Evolutionary conservation across 2,113 vertebrate genomes (phyloP).

Genomic region (Ammodytes marinus): DNA sequence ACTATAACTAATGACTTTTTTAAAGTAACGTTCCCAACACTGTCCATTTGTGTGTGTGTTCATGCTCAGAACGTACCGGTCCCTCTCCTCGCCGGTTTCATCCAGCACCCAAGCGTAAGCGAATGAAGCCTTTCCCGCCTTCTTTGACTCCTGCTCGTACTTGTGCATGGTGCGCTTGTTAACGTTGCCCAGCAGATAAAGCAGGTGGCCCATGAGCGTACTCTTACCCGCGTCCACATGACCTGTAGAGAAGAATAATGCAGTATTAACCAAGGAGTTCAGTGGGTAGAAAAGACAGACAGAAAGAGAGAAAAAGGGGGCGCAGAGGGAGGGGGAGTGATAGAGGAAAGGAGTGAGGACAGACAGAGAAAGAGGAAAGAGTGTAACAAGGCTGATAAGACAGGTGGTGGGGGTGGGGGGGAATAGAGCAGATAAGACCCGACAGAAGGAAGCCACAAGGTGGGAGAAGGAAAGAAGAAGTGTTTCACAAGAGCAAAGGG

Average conservation of each 20-base stretch:
- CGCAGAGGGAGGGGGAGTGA: not conserved
- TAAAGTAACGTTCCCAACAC: too few relatives aligned
- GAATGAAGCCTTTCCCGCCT: slow-evolving; percentile 98
- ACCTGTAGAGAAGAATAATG: slow-evolving; percentile 78
- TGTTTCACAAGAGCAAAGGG: slow-evolving; percentile 49
- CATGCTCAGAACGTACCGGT: slow-evolving; percentile 86
- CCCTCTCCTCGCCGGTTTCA: slow-evolving; percentile 98
- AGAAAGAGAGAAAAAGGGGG: not conserved
- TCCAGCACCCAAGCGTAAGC: slow-evolving; percentile 99
- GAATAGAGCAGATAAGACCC: slow-evolving; percentile 32
- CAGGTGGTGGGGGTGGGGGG: slow-evolving; percentile 19
- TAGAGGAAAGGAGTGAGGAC: not conserved
- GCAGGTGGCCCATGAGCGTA: slow-evolving; percentile 98
- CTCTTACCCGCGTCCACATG: slow-evolving; percentile 99
- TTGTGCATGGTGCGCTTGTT: slow-evolving; percentile 99
- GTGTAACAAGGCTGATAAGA: slow-evolving; percentile 41
- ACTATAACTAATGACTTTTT: too few relatives aligned
- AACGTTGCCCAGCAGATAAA: slow-evolving; percentile 96
- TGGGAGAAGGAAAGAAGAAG: slow-evolving; percentile 34
- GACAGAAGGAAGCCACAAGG: slow-evolving; percentile 41
- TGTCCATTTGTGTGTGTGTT: not conserved
- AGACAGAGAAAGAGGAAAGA: slow-evolving; percentile 26
- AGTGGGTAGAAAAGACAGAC: not conserved
- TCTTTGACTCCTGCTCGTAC: slow-evolving; percentile 97
- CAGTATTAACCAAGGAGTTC: not conserved